These are phyloP conservation scores for Cricetomys ansorgei DNA, from an alignment of 2,113 vertebrate genomes.

Conservation along the genomic window DNA sequence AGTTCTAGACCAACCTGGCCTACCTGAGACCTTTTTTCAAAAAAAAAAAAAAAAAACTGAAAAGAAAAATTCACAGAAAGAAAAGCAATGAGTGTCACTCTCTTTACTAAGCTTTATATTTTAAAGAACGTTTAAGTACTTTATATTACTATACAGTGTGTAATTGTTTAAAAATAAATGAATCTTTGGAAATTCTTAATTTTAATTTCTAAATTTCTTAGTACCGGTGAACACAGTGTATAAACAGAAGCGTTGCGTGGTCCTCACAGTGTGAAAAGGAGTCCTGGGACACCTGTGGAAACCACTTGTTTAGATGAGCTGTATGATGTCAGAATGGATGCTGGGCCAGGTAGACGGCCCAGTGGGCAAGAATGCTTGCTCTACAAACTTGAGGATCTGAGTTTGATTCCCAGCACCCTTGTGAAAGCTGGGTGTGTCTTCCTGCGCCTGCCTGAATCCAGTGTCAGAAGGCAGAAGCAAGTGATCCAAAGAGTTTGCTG, in stretches of 20 bases:
- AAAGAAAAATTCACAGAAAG: neutral
- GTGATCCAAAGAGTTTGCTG: neutral
- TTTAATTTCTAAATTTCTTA: constrained; percentile 47
- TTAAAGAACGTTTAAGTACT: constrained; percentile 38
- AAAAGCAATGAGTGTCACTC: neutral
- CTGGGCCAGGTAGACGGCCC: neutral
- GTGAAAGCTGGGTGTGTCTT: neutral
- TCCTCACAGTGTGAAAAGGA: neutral
- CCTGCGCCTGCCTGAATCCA: neutral
- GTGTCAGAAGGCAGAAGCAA: no score
- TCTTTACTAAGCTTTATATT: constrained; percentile 3
- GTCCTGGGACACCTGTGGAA: neutral
- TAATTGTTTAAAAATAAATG: constrained; percentile 19
- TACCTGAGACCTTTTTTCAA: neutral
- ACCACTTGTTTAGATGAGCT: neutral
- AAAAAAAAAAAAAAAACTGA: neutral
- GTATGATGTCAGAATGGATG: constrained; percentile 26
- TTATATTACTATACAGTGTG: neutral
- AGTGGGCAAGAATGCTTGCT: neutral
- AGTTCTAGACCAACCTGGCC: neutral
- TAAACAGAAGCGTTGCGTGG: neutral
- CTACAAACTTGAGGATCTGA: neutral
- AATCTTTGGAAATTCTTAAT: constrained; percentile 26
- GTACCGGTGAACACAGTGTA: neutral
- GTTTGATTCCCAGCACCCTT: neutral